phyloP scores from a whole-genome alignment of 1,140 invertebrate genomes.

The Teleopsis dalmanni region DNA sequence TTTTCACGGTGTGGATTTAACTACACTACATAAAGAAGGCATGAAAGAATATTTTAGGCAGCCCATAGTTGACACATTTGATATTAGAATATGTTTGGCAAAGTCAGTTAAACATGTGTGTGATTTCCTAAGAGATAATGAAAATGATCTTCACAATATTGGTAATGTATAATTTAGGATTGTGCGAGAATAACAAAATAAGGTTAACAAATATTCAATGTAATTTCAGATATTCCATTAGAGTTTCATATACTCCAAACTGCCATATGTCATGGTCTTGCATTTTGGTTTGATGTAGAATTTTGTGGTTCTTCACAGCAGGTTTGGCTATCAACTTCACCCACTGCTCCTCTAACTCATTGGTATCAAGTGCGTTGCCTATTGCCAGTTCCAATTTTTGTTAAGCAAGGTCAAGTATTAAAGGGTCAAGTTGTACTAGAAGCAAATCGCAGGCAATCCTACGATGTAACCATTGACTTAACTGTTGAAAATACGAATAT shows the following conservation, averaged over 20 bases:
- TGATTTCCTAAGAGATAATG: constrained; percentile 88
- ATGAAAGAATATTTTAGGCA: constrained; percentile 98
- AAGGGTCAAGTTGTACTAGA: constrained; percentile 80
- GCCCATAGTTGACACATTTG: constrained; percentile 98
- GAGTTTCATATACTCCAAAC: constrained; percentile 89
- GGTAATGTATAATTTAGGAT: constrained; percentile 47
- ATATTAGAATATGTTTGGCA: constrained; percentile 94
- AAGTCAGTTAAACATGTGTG: constrained; percentile 92
- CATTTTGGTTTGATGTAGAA: constrained; percentile 99
- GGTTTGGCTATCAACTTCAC: constrained; percentile 96
- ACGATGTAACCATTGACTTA: constrained; percentile 96
- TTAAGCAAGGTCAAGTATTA: constrained; percentile 87
- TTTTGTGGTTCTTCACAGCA: constrained; percentile 86
- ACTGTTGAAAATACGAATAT: constrained; percentile 80
- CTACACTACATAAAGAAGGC: constrained; percentile 80
- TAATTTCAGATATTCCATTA: constrained; percentile 74
- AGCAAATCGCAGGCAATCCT: constrained; percentile 96
- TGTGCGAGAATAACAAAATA: neutral
- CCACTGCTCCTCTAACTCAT: constrained; percentile 96
- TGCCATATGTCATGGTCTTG: constrained; percentile 92
- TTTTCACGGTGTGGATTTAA: constrained; percentile 97
- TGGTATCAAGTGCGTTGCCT: constrained; percentile 99
- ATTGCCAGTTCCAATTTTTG: constrained; percentile 86
- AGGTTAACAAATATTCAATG: neutral
- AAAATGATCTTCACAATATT: constrained; percentile 92